Evolutionary conservation across 2,797 vertebrate genomes (phyloP).

Genomic region (Leucoraja ocellata): DNA sequence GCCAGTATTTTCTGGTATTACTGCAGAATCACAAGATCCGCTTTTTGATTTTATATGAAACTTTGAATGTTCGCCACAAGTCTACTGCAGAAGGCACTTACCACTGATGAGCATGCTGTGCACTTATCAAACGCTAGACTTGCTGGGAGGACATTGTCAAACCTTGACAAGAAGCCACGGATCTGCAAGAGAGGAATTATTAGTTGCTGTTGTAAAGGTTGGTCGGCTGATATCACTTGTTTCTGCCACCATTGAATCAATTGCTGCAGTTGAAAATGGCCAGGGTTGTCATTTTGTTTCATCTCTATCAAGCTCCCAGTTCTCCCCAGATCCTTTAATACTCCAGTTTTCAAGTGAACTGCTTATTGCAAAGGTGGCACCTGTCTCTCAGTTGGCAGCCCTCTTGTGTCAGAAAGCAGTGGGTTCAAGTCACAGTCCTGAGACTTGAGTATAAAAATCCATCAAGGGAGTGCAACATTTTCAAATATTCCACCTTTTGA

Average conservation of each 20-base stretch:
- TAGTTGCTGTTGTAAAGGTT: background rate
- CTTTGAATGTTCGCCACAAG: background rate
- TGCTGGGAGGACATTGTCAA: slow-evolving; percentile 94
- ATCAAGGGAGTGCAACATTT: too few species aligned
- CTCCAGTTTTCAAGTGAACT: background rate
- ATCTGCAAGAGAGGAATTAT: slow-evolving; percentile 64
- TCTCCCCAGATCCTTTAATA: background rate
- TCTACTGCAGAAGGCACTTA: slow-evolving; percentile 56
- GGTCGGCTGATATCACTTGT: background rate
- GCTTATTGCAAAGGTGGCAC: too few species aligned
- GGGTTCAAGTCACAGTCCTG: too few species aligned
- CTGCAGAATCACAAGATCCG: too few species aligned
- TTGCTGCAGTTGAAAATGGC: background rate
- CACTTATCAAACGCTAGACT: slow-evolving; percentile 97
- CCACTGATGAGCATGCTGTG: slow-evolving; percentile 88
- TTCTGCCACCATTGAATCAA: too few species aligned
- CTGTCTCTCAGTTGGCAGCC: too few species aligned
- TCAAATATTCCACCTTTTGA: too few species aligned
- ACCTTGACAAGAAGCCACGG: slow-evolving; percentile 90
- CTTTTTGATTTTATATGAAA: background rate
- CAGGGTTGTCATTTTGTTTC: background rate
- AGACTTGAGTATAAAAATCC: too few species aligned
- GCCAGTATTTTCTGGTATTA: too few species aligned
- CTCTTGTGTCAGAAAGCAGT: too few species aligned
- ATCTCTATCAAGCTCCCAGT: background rate